Percentiles rank a stretch among this genome's conserved stretches.
These are phyloP conservation scores for Dioctria linearis DNA, from an alignment of 2,888 invertebrate genomes.

Conservation along the genomic window DNA sequence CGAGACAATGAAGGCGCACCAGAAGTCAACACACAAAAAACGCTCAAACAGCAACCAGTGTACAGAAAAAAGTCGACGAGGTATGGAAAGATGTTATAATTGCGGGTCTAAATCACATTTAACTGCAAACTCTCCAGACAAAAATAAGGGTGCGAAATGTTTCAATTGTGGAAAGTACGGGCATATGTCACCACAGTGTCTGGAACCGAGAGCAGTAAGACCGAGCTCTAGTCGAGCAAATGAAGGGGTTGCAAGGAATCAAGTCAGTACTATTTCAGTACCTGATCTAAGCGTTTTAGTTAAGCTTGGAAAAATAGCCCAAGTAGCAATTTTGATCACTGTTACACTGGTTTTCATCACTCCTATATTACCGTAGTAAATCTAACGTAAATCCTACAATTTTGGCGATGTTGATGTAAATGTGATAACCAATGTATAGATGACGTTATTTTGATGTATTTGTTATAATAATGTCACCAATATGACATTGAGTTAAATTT, in stretches of 20 bases:
- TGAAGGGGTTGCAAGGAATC: background rate
- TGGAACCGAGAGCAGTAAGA: background rate
- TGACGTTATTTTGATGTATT: too few relatives aligned
- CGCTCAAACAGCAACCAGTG: background rate
- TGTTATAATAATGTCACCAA: too few relatives aligned
- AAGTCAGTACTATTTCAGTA: background rate
- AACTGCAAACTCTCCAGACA: background rate
- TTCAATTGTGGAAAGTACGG: constrained; percentile 5
- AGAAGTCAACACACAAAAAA: background rate
- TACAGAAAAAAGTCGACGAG: background rate
- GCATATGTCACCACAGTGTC: background rate
- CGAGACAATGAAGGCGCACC: background rate
- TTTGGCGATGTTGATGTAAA: too few relatives aligned
- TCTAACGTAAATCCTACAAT: too few relatives aligned
- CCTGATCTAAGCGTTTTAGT: background rate
- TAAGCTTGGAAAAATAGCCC: background rate
- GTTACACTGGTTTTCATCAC: too few relatives aligned
- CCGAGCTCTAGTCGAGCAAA: background rate
- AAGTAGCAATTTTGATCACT: too few relatives aligned
- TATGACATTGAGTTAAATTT: too few relatives aligned
- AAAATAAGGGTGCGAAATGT: background rate
- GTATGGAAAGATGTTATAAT: too few relatives aligned
- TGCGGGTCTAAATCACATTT: background rate
- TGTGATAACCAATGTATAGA: too few relatives aligned
- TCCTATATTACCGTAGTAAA: too few relatives aligned